Conservation (phyloP, 1,140 invertebrate species). For the Ips nitidus region DNA sequence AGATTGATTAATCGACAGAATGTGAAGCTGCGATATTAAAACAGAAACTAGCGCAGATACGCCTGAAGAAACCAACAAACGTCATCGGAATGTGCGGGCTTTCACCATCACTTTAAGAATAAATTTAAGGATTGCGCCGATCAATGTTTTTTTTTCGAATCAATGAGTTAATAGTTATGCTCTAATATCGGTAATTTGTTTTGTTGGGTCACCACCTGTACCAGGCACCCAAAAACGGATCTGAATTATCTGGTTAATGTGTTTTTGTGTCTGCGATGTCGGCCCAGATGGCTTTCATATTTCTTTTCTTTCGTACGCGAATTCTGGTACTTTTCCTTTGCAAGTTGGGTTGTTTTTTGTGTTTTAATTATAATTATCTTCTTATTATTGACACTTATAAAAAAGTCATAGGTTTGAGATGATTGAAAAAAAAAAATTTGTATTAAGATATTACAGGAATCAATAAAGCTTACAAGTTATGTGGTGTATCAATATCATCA, state of each 20-base stretch:
- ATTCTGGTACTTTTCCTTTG: too few species aligned
- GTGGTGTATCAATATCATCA: too few species aligned
- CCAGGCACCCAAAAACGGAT: conserved; percentile 21
- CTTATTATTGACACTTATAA: too few species aligned
- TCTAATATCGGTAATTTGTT: conserved; percentile 15
- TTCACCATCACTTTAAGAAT: conserved; percentile 16
- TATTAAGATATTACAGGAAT: too few species aligned
- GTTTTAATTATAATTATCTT: too few species aligned
- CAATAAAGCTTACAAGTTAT: too few species aligned
- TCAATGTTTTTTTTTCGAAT: conserved; percentile 1
- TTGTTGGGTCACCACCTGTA: conserved; percentile 4
- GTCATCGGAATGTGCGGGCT: conserved; percentile 8
- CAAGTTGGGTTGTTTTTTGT: too few species aligned
- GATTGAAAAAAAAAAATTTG: too few species aligned
- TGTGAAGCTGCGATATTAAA: too few species aligned
- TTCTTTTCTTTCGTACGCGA: background rate
- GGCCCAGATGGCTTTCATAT: conserved; percentile 7
- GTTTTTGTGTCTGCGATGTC: conserved; percentile 8
- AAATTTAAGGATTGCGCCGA: background rate
- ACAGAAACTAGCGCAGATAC: too few species aligned
- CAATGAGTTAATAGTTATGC: conserved; percentile 16
- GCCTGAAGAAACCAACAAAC: background rate
- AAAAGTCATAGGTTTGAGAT: too few species aligned
- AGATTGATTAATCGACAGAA: too few species aligned
- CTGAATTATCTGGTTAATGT: conserved; percentile 18